phyloP scores from a whole-genome alignment of 2,888 invertebrate genomes.

The Sepiola atlantica region DNA sequence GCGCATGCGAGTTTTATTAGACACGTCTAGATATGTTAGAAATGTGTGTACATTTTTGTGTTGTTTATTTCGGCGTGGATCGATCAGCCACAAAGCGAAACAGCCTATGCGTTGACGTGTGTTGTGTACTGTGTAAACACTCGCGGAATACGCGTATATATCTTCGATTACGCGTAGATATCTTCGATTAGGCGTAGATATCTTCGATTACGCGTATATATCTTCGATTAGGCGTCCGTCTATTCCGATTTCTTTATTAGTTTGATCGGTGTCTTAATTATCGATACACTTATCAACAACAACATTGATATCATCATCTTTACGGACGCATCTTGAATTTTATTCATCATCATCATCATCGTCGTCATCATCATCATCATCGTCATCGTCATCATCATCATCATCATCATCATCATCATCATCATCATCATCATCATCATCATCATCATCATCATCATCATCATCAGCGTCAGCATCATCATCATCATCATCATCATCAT shows the following conservation, averaged over 20 bases:
- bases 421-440: not conserved
- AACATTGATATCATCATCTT: not conserved
- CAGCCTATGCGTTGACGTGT: not conserved
- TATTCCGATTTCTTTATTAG: not conserved
- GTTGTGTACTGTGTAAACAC: not conserved
- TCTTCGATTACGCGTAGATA: not conserved
- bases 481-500: too few relatives aligned
- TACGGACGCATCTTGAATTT: too few relatives aligned
- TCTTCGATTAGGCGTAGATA: not conserved
- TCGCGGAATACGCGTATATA: not conserved
- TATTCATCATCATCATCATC: not conserved
- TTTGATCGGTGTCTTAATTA: not conserved
- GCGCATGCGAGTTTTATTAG: not conserved
- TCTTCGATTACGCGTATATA: not conserved
- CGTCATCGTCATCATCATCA: not conserved
- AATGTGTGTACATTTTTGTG: not conserved
- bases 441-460: not conserved
- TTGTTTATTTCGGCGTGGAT: not conserved
- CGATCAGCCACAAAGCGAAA: not conserved
- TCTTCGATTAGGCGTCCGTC: not conserved
- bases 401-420: not conserved
- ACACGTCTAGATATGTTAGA: not conserved
- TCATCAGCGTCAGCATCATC: too few relatives aligned
- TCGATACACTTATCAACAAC: not conserved
- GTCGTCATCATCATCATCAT: not conserved